Conservation (phyloP, 2,797 vertebrate species). For the Nasua narica region DNA sequence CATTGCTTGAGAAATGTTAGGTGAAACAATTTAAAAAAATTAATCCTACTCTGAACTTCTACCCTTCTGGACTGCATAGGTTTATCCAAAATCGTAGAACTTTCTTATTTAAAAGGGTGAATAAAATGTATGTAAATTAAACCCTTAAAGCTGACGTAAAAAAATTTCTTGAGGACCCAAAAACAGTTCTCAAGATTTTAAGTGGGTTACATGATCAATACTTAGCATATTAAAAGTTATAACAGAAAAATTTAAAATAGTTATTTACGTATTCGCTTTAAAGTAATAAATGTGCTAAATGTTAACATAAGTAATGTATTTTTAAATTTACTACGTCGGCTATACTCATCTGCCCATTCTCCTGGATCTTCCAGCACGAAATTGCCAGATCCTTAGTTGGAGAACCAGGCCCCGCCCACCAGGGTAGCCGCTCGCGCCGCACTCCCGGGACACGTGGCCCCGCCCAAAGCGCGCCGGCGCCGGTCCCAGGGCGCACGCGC, state of each 20-base stretch:
- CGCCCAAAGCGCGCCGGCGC: not conserved
- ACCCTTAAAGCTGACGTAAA: not conserved
- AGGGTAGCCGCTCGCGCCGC: fast-evolving
- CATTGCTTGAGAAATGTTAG: not conserved
- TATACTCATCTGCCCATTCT: not conserved
- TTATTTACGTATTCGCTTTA: not conserved
- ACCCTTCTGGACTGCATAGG: not conserved
- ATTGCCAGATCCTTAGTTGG: fast-evolving
- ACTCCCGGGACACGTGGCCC: not conserved
- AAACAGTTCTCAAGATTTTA: not conserved
- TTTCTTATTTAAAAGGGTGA: not conserved
- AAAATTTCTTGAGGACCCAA: not conserved
- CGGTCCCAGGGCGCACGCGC: slow-evolving; percentile 37
- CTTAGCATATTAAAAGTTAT: not conserved
- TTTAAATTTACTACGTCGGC: not conserved
- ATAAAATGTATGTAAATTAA: not conserved
- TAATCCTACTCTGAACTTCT: not conserved
- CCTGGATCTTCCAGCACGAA: fast-evolving
- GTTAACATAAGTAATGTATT: not conserved
- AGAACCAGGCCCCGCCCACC: fast-evolving
- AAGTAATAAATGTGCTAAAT: not conserved
- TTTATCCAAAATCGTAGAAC: not conserved
- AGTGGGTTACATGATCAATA: not conserved
- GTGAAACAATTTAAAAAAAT: not conserved
- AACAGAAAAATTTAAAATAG: not conserved